These are phyloP conservation scores for Caenorhabditis briggsae DNA, from an alignment of 1,140 invertebrate species.

Conservation along the genomic window DNA sequence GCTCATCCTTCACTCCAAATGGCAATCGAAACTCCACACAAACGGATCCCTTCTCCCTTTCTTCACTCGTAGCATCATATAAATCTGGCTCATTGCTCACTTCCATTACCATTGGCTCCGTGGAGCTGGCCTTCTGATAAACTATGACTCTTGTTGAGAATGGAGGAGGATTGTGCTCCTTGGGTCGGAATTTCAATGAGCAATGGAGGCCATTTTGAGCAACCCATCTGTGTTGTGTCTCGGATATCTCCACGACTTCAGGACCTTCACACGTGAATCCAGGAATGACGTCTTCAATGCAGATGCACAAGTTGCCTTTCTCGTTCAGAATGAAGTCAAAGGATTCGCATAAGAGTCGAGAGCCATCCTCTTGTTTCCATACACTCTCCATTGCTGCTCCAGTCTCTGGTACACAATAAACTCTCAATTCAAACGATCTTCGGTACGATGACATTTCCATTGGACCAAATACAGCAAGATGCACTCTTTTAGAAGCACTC, in stretches of 20 bases:
- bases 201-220: constrained; percentile 75
- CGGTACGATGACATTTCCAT: constrained; percentile 47
- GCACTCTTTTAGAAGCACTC: constrained; percentile 70
- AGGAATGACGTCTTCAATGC: constrained; percentile 71
- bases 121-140: constrained; percentile 74
- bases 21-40: constrained; percentile 70
- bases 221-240: constrained; percentile 73
- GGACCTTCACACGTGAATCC: constrained; percentile 63
- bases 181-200: constrained; percentile 62
- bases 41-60: constrained; percentile 68
- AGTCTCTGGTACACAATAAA: constrained; percentile 75
- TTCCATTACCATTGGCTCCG: constrained; percentile 63
- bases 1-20: constrained; percentile 63
- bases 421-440: constrained; percentile 66
- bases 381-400: constrained; percentile 74
- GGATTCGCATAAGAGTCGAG: constrained; percentile 69
- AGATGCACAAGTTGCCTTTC: constrained; percentile 72
- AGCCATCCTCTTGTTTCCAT: constrained; percentile 71
- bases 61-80: constrained; percentile 35
- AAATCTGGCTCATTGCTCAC: constrained; percentile 42
- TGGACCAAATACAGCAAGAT: constrained; percentile 68
- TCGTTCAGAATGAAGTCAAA: constrained; percentile 70
- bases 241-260: constrained; percentile 70
- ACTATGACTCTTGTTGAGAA: constrained; percentile 64
- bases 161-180: constrained; percentile 35